A percentile compares a stretch with the other conserved stretches of the same genome.
These are phyloP conservation scores for Apeltes quadracus DNA, from an alignment of 2,113 vertebrate species.

Conservation along the genomic window DNA sequence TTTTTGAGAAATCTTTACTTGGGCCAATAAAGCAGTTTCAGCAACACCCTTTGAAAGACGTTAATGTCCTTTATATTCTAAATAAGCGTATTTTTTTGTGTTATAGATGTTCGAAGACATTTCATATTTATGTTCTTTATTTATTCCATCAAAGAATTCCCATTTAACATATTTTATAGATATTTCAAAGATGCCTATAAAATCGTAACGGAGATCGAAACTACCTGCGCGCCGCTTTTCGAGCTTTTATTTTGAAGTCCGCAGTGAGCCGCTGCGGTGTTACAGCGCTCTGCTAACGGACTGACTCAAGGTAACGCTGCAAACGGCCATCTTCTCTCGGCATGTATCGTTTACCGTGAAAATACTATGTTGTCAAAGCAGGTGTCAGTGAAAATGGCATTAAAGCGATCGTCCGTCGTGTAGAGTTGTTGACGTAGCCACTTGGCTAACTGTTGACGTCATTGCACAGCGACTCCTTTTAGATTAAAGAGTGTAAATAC, in stretches of 20 bases:
- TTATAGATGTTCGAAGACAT: not conserved
- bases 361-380: not conserved
- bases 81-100: not conserved
- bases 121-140: not conserved
- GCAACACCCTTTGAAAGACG: constrained; percentile 16
- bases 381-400: not conserved
- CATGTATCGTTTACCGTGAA: fast-evolving
- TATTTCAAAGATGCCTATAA: not conserved
- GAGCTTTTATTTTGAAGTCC: constrained; percentile 61
- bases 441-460: not conserved
- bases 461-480: not conserved
- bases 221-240: fast-evolving
- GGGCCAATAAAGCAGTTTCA: constrained; percentile 70
- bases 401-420: not conserved
- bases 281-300: not conserved
- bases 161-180: not conserved
- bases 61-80: not conserved
- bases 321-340: not conserved
- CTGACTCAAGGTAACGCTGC: constrained; percentile 6
- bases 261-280: not conserved
- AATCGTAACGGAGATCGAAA: not conserved
- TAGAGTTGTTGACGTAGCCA: not conserved
- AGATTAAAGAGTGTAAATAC: no score
- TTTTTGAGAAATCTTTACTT: constrained; percentile 72
- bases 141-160: not conserved